Evolutionary conservation across 2,888 invertebrate genomes (phyloP).

Genomic region (Dexiosoma caninum): DNA sequence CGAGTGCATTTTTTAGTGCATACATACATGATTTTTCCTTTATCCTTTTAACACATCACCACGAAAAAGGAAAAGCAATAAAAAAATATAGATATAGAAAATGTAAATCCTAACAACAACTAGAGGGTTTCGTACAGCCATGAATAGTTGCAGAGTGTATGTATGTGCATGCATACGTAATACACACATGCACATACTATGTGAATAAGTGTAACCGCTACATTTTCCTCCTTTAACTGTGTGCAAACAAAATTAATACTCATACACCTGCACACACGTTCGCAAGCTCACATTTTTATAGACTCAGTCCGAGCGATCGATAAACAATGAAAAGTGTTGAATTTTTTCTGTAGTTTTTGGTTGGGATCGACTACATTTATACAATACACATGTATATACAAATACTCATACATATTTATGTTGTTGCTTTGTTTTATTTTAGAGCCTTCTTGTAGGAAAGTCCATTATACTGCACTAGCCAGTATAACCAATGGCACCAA

Average conservation of each 20-base stretch:
- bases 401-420: too few relatives aligned
- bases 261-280: neutral
- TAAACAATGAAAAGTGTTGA: conserved; percentile 66
- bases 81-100: conserved; percentile 20
- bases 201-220: conserved; percentile 10
- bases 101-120: conserved; percentile 13
- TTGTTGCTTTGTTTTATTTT: conserved; percentile 7
- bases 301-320: conserved; percentile 61
- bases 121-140: conserved; percentile 21
- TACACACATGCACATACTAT: neutral
- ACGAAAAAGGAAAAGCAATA: neutral
- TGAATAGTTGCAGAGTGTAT: conserved; percentile 17
- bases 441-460: conserved; percentile 10
- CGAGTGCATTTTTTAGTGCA: conserved; percentile 11
- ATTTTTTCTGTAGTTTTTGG: conserved; percentile 62
- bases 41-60: conserved; percentile 55
- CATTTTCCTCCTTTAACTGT: neutral
- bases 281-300: neutral
- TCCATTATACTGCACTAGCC: neutral
- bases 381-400: too few relatives aligned
- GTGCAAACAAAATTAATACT: neutral
- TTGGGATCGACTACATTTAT: conserved; percentile 46
- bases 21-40: conserved; percentile 53
- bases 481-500: neutral
- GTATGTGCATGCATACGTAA: neutral